A percentile compares a stretch with the other conserved stretches of the same genome.
Evolutionary conservation across 2,113 vertebrate species (phyloP).

Genomic region (Ailuropoda melanoleuca): DNA sequence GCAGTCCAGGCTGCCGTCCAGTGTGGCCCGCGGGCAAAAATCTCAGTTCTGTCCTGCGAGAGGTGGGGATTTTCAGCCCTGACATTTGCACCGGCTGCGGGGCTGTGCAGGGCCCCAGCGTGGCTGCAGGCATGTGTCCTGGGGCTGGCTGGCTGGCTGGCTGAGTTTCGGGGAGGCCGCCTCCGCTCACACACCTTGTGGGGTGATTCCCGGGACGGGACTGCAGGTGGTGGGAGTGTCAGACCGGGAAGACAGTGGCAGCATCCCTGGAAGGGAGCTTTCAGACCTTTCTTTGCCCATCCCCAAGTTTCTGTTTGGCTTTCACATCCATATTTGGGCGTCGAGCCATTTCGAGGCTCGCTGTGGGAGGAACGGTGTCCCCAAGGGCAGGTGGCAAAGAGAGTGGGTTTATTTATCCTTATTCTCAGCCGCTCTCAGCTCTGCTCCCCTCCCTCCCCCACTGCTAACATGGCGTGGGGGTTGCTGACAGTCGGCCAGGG

Average conservation of each 20-base stretch:
- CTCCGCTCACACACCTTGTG: neutral
- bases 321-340: fast-evolving
- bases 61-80: neutral
- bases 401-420: fast-evolving
- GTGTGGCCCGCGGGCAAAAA: fast-evolving
- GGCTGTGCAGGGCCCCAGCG: neutral
- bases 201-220: neutral
- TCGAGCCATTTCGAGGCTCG: fast-evolving
- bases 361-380: fast-evolving
- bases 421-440: fast-evolving
- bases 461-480: fast-evolving
- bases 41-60: neutral
- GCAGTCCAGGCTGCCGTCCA: fast-evolving
- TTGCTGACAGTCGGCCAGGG: fast-evolving
- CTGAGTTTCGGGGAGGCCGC: neutral
- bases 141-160: neutral
- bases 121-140: neutral
- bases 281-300: fast-evolving
- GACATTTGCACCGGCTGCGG: neutral
- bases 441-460: fast-evolving
- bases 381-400: fast-evolving
- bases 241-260: fast-evolving
- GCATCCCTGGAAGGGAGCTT: neutral
- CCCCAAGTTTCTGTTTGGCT: fast-evolving
- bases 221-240: fast-evolving